Evolutionary conservation across 2,797 vertebrate species (phyloP).

Genomic region (Rhinella marina): DNA sequence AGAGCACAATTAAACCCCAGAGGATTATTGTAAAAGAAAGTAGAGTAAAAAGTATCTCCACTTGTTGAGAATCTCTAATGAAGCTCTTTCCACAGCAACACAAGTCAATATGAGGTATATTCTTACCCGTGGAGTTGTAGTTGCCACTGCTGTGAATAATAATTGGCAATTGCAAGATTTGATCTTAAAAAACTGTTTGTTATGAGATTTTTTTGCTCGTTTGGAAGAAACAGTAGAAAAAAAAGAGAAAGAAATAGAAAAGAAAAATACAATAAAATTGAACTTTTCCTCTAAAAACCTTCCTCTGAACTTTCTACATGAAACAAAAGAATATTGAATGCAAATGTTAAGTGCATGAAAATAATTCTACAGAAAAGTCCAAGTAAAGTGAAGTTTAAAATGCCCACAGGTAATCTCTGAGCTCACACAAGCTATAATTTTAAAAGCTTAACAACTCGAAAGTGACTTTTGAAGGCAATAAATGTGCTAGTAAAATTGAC

Average conservation of each 20-base stretch:
- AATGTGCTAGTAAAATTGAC: slow-evolving; percentile 57
- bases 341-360: slow-evolving; percentile 47
- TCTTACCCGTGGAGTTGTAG: slow-evolving; percentile 68
- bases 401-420: slow-evolving; percentile 37
- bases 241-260: not conserved
- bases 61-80: slow-evolving; percentile 71
- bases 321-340: slow-evolving; percentile 50
- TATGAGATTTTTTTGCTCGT: slow-evolving; percentile 61
- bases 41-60: slow-evolving; percentile 59
- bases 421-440: slow-evolving; percentile 44
- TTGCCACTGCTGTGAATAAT: slow-evolving; percentile 70
- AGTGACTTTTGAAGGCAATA: slow-evolving; percentile 64
- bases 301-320: slow-evolving; percentile 39
- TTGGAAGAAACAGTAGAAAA: not conserved
- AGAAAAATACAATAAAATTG: not conserved
- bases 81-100: slow-evolving; percentile 68
- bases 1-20: slow-evolving; percentile 70
- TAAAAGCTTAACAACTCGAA: slow-evolving; percentile 58
- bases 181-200: slow-evolving; percentile 64
- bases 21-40: slow-evolving; percentile 64
- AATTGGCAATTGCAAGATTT: slow-evolving; percentile 66
- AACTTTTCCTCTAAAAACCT: slow-evolving; percentile 40
- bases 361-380: slow-evolving; percentile 45
- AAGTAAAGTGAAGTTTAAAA: slow-evolving; percentile 62
- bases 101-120: slow-evolving; percentile 71